phyloP scores from a whole-genome alignment of 2,797 vertebrate genomes.

The Esox masquinongy region DNA sequence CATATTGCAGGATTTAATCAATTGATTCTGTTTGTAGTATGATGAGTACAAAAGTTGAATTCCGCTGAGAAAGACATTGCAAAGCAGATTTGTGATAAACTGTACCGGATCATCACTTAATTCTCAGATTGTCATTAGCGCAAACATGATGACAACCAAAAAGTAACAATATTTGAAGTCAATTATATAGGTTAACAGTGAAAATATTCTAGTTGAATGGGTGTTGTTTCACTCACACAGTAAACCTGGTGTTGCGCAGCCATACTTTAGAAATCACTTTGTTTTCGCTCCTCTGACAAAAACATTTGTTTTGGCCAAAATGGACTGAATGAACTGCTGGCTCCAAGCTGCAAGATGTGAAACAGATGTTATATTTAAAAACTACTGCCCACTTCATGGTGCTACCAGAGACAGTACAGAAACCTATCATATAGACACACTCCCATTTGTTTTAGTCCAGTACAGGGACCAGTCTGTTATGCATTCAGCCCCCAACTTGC shows the following conservation, averaged over 20 bases:
- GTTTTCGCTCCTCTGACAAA: too few relatives aligned
- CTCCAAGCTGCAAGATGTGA: too few relatives aligned
- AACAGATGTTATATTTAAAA: too few relatives aligned
- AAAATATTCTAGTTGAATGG: background rate
- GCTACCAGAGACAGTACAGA: too few relatives aligned
- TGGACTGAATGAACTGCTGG: too few relatives aligned
- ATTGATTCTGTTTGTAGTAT: background rate
- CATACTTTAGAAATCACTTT: too few relatives aligned
- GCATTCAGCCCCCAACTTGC: too few relatives aligned
- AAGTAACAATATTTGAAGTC: background rate
- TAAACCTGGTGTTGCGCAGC: background rate
- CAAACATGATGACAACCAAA: background rate
- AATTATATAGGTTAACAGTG: background rate
- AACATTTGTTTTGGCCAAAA: too few relatives aligned
- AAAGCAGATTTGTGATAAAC: background rate
- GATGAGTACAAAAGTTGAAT: background rate
- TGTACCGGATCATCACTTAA: background rate
- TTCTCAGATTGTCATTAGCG: background rate
- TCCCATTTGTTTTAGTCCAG: too few relatives aligned
- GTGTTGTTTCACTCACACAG: background rate
- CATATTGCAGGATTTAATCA: background rate
- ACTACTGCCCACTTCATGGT: too few relatives aligned
- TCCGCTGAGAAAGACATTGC: background rate
- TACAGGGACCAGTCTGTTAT: too few relatives aligned
- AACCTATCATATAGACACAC: too few relatives aligned